Base-by-base conservation (phyloP, 2,113 vertebrate species). In the Thamnophis sirtalis region DNA sequence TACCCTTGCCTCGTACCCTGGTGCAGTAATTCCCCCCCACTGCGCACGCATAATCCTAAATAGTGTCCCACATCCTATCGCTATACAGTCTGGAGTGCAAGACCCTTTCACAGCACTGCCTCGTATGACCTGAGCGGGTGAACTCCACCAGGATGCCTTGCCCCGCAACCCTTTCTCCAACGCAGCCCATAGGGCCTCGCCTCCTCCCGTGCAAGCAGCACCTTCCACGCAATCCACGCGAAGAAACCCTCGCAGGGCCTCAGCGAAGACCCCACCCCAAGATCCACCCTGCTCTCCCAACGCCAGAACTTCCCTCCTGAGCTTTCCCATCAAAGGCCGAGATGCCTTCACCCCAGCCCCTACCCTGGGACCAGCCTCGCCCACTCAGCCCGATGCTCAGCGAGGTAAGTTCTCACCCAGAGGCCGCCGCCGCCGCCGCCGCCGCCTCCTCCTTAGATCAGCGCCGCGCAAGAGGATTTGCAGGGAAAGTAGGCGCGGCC, bases 201-300 rank as follows among this genome's bases (percentile, higher is more conserved):
- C n/a, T 50, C 48, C 56, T 50, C 24, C 38, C 48, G 33, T 24
- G 13, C 86, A 55, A 60, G 33, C 86, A 24, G 13, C 60, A 49
- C 38, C 33, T 51, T 33, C 86, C 19, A 10, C n/a, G n/a, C 49
- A 48, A 2, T 38, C 86, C 86, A 22, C 10, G 22, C 53, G 4
- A 49, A 22, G 38, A 53, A 87, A 4, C 33, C 38, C 9, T 51
- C 68, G 28, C 21, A 26, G 92, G 28, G 51, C 89, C 86, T 84
- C 38, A 50, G 24, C 3, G 68, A 56, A 84, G 91, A 84, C 91
- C 91, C 63, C 91, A 92, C 87, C 91, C 91, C 90, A 13, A 19
- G 13, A 5, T 10, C 33, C 58, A 48, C 11, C 85, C 91, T 5
- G 33, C 86, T 11, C 38, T 60, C 9, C 50, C 84, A 86, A 50